Conservation (phyloP, 2,888 invertebrate species). For the Leptinotarsa rubiginosa region DNA sequence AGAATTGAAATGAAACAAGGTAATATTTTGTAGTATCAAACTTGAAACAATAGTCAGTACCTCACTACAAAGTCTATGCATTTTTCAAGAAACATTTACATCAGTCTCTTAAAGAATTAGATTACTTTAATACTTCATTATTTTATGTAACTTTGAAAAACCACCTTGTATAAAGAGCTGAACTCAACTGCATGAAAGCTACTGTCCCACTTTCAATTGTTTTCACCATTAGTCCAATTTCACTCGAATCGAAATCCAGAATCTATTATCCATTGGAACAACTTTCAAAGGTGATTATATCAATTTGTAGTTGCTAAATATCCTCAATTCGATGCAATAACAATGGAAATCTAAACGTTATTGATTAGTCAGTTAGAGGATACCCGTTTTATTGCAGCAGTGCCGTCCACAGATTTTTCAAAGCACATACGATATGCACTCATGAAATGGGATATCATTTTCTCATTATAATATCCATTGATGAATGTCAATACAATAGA, state of each 20-base stretch:
- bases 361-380: background rate
- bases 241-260: background rate
- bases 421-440: background rate
- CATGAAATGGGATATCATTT: too few species aligned
- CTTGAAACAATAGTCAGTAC: too few species aligned
- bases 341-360: background rate
- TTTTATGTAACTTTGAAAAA: background rate
- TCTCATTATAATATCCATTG: too few species aligned
- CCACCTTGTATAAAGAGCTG: background rate
- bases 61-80: too few species aligned
- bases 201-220: slow-evolving; percentile 15
- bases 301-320: slow-evolving; percentile 1
- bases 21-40: too few species aligned
- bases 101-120: too few species aligned
- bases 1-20: too few species aligned
- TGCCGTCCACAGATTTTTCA: background rate
- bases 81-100: too few species aligned
- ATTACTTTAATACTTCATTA: too few species aligned
- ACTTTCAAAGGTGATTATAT: background rate
- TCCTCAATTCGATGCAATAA: slow-evolving; percentile 12
- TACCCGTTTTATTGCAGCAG: background rate
- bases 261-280: background rate
- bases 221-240: slow-evolving; percentile 2
- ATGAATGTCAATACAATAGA: too few species aligned
- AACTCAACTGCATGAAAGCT: background rate